phyloP scores from a whole-genome alignment of 2,113 vertebrate genomes.

The Poecile atricapillus region DNA sequence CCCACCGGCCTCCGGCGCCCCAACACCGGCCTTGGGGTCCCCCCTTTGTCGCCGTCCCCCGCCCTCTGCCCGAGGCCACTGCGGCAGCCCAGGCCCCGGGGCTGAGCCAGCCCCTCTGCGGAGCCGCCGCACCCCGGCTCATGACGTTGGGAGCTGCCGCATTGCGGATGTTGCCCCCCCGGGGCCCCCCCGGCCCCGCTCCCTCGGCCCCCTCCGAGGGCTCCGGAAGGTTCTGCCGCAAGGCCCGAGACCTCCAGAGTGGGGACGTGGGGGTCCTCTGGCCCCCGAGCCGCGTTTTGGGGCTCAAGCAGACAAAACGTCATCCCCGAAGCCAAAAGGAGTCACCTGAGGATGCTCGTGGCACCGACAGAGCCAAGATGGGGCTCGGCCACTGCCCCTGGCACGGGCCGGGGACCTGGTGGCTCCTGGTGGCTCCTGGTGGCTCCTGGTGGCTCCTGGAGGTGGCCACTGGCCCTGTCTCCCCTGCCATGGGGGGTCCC shows the following conservation, averaged over 20 bases:
- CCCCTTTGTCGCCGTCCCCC: not conserved
- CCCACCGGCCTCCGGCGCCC: not conserved
- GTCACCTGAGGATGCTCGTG: not conserved
- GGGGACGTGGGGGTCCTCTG: accelerated
- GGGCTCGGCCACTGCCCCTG: not conserved
- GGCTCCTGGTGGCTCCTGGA: not conserved
- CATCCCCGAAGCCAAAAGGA: accelerated
- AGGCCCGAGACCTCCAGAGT: accelerated
- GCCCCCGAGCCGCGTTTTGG: accelerated
- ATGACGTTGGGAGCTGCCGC: slow-evolving; percentile 48
- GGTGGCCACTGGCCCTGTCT: accelerated
- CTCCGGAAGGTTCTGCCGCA: not conserved
- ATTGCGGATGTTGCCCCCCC: slow-evolving; percentile 20
- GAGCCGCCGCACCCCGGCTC: slow-evolving; percentile 8
- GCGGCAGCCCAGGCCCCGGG: not conserved
- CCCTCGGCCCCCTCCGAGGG: not conserved
- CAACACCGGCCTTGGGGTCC: not conserved
- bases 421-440: too few relatives aligned
- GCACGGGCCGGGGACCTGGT: accelerated
- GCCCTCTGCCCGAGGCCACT: not conserved
- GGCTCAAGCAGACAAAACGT: not conserved
- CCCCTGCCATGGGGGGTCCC: not conserved
- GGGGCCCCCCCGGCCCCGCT: not conserved
- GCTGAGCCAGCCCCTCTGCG: slow-evolving; percentile 19
- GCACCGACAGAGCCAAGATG: not conserved